Evolutionary conservation across 1,140 invertebrate species (phyloP).

Genomic region (Magallana angulata): DNA sequence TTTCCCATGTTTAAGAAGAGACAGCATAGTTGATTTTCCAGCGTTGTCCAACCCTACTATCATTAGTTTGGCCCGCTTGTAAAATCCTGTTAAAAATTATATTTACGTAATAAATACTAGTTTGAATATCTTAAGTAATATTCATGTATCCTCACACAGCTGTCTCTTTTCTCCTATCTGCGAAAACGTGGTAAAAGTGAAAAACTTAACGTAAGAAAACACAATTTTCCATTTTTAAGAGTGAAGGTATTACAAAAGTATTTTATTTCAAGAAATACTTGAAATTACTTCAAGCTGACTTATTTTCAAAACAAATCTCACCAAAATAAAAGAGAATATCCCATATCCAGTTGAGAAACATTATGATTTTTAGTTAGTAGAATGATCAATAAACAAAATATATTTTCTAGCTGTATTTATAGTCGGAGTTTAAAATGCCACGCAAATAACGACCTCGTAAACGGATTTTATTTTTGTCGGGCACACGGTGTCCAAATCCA

Average conservation of each 20-base stretch:
- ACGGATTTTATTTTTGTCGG: neutral
- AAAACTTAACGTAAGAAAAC: too few relatives aligned
- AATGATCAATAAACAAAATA: neutral
- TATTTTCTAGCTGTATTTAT: neutral
- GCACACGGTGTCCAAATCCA: neutral
- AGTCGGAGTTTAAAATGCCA: neutral
- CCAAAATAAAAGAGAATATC: slow-evolving; percentile 47
- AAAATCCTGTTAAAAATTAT: slow-evolving; percentile 53
- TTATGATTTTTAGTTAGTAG: neutral
- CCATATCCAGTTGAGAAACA: slow-evolving; percentile 48
- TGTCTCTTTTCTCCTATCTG: too few relatives aligned
- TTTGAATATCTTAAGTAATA: neutral
- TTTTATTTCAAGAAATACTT: too few relatives aligned
- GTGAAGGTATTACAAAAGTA: too few relatives aligned
- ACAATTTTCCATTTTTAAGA: too few relatives aligned
- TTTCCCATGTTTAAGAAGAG: slow-evolving; percentile 98
- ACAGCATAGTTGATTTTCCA: slow-evolving; percentile 97
- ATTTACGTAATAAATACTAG: too few relatives aligned
- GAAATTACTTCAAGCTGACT: too few relatives aligned
- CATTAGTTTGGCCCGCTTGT: slow-evolving; percentile 58
- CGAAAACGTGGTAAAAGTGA: too few relatives aligned
- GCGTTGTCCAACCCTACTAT: slow-evolving; percentile 81
- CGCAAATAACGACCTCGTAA: neutral
- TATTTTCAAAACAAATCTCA: slow-evolving; percentile 10
- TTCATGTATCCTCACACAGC: too few relatives aligned